These are phyloP conservation scores for Sebastes elongatus DNA, from an alignment of 2,797 vertebrate species.

Conservation along the genomic window DNA sequence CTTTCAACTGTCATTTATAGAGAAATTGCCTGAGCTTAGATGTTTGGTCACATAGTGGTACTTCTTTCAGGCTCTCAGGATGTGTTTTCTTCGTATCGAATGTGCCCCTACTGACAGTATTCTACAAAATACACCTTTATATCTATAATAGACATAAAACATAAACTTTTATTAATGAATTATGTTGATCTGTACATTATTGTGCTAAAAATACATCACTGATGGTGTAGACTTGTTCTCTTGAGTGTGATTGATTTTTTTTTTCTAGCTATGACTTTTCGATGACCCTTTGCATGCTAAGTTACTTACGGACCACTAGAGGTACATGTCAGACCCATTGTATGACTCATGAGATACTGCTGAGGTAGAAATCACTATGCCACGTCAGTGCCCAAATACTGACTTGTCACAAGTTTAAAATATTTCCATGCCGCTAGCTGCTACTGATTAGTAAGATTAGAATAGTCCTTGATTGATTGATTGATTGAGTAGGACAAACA, in stretches of 20 bases:
- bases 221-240: neutral
- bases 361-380: neutral
- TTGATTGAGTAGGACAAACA: neutral
- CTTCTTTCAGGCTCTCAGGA: neutral
- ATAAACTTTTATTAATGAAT: neutral
- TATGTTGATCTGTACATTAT: neutral
- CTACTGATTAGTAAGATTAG: neutral
- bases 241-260: neutral
- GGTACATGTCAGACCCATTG: neutral
- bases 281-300: neutral
- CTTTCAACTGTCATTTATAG: neutral
- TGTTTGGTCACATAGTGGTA: neutral
- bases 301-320: neutral
- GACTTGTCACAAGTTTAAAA: neutral
- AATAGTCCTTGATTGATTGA: neutral
- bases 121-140: neutral
- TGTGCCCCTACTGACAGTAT: neutral
- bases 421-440: neutral
- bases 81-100: neutral
- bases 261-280: neutral
- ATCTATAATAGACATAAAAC: neutral
- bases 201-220: neutral
- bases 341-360: neutral
- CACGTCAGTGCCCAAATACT: neutral
- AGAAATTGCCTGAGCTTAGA: neutral